Evolutionary conservation across 2,113 vertebrate species (phyloP), one percentile per base, ranked within the genome.

Genomic region (Crocuta crocuta): DNA sequence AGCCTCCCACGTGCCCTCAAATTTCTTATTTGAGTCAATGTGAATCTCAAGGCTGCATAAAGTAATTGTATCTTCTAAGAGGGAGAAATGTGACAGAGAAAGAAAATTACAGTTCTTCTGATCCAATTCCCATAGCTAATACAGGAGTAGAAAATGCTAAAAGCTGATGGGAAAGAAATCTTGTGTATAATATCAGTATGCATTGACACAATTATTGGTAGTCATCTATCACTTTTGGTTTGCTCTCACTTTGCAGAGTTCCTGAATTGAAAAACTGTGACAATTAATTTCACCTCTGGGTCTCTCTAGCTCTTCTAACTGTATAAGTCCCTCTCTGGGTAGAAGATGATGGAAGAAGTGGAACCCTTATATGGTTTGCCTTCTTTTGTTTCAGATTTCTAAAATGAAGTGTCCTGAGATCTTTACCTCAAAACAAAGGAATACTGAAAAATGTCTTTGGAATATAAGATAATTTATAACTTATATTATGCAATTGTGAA

Each of bases 381-480:
- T 94, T 43, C 63, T 76, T 88, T 78, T 80, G 61, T 66, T 95
- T 95, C 83, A 39, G 31, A 17, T 81, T 95, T 93, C 63, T 89
- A 65, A 95, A 95, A 88, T 28, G 8, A 66, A 89, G 13, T 39
- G 26, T 91, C 33, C 16, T 45, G 26, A 61, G 81, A 88, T 3
- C 10, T 53, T 80, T 43, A 92, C 35, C 58, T 66, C 48, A 63
- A 80, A 97, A 92, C 84, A 95, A 50, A 31, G 95, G n/a, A 86
- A 74, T 58, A 87, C 7, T 70, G 35, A 91, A 96, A 96, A 91
- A 39, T 26, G 28, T 43, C 70, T 94, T 63, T 61, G 96, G 68
- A 55, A 84, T 33, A 17, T 78, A 84, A 61, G 58, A 63, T 73
- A 95, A 94, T 73, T 71, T 33, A 15, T 31, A 95, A 50, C 26